phyloP scores from a whole-genome alignment of 1,140 invertebrate genomes.

The Nasonia giraulti region DNA sequence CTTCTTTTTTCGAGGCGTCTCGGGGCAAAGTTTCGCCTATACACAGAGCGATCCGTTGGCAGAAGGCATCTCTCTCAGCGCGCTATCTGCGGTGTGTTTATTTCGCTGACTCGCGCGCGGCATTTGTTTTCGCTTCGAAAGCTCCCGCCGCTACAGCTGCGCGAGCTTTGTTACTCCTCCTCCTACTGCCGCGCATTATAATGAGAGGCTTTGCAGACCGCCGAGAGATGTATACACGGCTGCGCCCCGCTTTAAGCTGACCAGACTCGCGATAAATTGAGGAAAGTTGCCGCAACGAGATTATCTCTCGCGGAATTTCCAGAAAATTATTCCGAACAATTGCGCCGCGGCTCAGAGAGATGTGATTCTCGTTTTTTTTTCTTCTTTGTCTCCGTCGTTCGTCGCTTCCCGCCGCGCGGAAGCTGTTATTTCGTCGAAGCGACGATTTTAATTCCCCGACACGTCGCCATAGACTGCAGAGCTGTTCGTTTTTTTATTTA shows the following conservation, averaged over 20 bases:
- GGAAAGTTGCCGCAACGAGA: slow-evolving; percentile 47
- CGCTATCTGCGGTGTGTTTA: neutral
- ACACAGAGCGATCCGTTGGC: neutral
- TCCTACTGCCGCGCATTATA: neutral
- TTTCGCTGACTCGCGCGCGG: neutral
- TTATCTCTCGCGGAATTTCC: slow-evolving; percentile 40
- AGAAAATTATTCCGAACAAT: neutral
- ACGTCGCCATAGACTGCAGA: too few relatives aligned
- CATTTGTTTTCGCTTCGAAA: slow-evolving; percentile 18
- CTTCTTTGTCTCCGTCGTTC: neutral
- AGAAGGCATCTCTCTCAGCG: neutral
- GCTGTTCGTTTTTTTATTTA: too few relatives aligned
- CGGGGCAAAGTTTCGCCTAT: neutral
- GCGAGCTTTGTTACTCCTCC: neutral
- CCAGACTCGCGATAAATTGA: slow-evolving; percentile 48
- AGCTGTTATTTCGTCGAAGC: neutral
- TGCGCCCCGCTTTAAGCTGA: slow-evolving; percentile 11
- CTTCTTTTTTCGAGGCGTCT: neutral
- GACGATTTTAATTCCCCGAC: neutral
- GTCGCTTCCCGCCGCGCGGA: neutral
- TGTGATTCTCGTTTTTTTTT: neutral
- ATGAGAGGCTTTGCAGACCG: slow-evolving; percentile 2
- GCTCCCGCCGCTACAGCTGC: neutral
- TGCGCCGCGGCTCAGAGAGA: neutral
- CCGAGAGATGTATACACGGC: neutral